Conservation (phyloP, 2,888 invertebrate species). For the Leucoptera coffeella region DNA sequence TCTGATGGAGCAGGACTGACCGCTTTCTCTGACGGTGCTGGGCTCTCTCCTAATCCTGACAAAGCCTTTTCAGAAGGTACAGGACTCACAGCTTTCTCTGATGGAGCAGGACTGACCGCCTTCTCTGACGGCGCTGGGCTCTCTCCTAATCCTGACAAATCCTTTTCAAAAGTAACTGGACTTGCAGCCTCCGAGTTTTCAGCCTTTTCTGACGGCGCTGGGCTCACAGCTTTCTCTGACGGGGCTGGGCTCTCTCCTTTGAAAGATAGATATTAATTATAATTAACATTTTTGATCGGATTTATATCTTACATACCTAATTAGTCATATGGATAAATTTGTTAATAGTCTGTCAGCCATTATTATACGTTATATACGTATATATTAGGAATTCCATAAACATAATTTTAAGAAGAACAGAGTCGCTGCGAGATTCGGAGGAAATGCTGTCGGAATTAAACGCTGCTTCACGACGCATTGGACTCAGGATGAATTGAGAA, state of each 20-base stretch:
- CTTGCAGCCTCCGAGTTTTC: not conserved
- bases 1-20: constrained; percentile 2
- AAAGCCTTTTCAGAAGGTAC: not conserved
- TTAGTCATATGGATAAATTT: too few relatives aligned
- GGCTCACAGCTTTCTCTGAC: not conserved
- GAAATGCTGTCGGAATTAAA: too few relatives aligned
- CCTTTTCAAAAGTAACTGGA: not conserved
- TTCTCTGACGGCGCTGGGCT: constrained; percentile 1
- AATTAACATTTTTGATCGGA: too few relatives aligned
- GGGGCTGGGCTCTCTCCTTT: not conserved
- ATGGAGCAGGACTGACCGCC: constrained; percentile 1
- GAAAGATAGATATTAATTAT: too few relatives aligned
- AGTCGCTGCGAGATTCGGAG: too few relatives aligned
- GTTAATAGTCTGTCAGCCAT: too few relatives aligned
- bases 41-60: constrained; percentile 6
- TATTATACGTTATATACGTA: too few relatives aligned
- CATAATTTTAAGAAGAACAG: too few relatives aligned
- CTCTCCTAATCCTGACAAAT: constrained; percentile 4
- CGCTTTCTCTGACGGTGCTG: constrained; percentile 8
- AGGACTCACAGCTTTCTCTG: not conserved
- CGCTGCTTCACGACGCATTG: too few relatives aligned
- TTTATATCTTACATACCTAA: too few relatives aligned
- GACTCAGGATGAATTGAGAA: too few relatives aligned
- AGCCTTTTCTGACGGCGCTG: not conserved
- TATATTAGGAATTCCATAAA: too few relatives aligned